phyloP scores from a whole-genome alignment of 2,888 invertebrate species.

The Meteorus cinctellus region DNA sequence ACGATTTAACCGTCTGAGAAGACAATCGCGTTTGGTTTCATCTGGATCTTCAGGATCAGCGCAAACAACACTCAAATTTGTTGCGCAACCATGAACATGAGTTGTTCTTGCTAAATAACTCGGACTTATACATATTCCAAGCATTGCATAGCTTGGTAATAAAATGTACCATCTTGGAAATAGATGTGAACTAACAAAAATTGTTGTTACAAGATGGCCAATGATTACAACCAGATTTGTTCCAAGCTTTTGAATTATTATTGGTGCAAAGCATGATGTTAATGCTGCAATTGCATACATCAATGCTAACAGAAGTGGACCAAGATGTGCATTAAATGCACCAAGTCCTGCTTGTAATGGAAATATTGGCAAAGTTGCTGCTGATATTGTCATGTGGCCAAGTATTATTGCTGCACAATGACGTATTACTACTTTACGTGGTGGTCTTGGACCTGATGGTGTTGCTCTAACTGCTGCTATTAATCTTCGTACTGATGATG shows the following conservation, averaged over 20 bases:
- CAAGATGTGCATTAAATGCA: conserved; percentile 73
- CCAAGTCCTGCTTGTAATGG: conserved; percentile 75
- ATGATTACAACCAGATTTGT: conserved; percentile 73
- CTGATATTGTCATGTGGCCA: conserved; percentile 79
- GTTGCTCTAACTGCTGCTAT: conserved; percentile 75
- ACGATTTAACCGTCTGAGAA: conserved; percentile 66
- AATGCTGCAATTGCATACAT: conserved; percentile 64
- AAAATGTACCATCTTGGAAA: conserved; percentile 69
- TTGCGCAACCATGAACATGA: conserved; percentile 66
- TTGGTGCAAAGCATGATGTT: conserved; percentile 72
- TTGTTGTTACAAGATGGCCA: conserved; percentile 64
- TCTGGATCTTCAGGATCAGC: conserved; percentile 69
- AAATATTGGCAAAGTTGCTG: conserved; percentile 79
- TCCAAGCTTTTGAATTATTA: conserved; percentile 75
- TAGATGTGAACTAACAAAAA: conserved; percentile 67
- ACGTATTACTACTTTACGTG: conserved; percentile 65
- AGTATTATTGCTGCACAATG: conserved; percentile 73
- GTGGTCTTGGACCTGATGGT: conserved; percentile 67
- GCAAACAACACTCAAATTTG: conserved; percentile 65
- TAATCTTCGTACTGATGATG: conserved; percentile 82
- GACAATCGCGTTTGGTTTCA: conserved; percentile 67
- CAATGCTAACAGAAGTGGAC: conserved; percentile 68
- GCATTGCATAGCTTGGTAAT: conserved; percentile 65
- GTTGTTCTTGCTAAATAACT: conserved; percentile 66
- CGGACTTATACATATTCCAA: conserved; percentile 64